phyloP scores from a whole-genome alignment of 2,113 vertebrate genomes.

The Syngnathus typhle region DNA sequence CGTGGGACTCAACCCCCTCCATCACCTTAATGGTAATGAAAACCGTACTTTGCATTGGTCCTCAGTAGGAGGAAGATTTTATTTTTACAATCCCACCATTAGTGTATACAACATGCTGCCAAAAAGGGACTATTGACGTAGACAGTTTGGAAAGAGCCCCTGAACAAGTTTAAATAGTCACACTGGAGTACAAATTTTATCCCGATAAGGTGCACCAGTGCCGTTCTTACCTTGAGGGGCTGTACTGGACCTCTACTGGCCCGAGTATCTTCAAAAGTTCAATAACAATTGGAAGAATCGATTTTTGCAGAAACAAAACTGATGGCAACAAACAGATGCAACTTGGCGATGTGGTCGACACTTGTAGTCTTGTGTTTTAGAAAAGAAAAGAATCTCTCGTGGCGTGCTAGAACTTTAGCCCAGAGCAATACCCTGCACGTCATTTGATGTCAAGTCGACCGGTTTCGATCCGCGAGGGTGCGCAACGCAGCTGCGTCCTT shows the following conservation, averaged over 20 bases:
- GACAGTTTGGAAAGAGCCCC: no score
- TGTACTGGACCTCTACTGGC: background rate
- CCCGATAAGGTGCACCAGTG: background rate
- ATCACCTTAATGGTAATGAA: background rate
- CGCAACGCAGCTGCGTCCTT: conserved; percentile 47
- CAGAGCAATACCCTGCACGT: conserved; percentile 55
- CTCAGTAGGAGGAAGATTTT: no score
- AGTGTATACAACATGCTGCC: no score
- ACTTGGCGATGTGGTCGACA: conserved; percentile 44
- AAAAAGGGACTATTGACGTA: no score
- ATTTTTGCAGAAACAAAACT: conserved; percentile 28
- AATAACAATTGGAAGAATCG: conserved; percentile 8
- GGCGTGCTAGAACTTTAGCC: conserved; percentile 49
- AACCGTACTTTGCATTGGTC: background rate
- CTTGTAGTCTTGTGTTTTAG: conserved; percentile 31
- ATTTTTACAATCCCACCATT: no score
- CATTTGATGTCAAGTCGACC: conserved; percentile 61
- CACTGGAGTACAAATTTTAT: background rate
- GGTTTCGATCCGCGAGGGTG: conserved; percentile 48
- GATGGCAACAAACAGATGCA: conserved; percentile 31
- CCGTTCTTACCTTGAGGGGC: background rate
- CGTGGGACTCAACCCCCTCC: no score
- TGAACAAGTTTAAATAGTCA: background rate
- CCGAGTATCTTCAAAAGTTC: background rate
- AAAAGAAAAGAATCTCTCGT: conserved; percentile 47